Evolutionary conservation across 53 echinoderm and acorn worm genomes (phyloP).

Genomic region (Temnopleurus reevesii): DNA sequence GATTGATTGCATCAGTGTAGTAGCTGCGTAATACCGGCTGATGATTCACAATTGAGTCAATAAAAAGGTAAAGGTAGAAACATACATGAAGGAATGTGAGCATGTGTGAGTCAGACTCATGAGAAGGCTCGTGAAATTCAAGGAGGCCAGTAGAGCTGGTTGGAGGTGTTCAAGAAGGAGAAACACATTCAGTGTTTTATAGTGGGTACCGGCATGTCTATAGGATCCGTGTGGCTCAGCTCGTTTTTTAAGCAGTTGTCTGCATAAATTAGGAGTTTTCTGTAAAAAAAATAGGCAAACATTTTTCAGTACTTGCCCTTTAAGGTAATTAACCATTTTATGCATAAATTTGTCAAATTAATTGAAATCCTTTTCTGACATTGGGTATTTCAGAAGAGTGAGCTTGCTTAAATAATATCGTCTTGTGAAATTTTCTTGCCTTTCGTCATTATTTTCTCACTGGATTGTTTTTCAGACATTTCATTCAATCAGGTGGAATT

Average conservation of each 20-base stretch:
- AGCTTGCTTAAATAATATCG: too few relatives aligned
- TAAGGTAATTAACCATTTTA: too few relatives aligned
- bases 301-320: neutral
- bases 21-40: neutral
- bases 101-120: neutral
- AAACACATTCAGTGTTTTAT: neutral
- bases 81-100: constrained; percentile 33
- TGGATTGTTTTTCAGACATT: neutral
- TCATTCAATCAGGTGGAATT: neutral
- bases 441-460: neutral
- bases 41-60: constrained; percentile 37
- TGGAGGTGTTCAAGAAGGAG: neutral
- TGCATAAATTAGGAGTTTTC: neutral
- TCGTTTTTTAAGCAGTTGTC: neutral
- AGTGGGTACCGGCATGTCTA: neutral
- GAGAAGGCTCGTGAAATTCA: neutral
- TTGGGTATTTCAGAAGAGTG: too few relatives aligned
- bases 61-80: constrained; percentile 5
- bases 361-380: too few relatives aligned
- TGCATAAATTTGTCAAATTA: too few relatives aligned
- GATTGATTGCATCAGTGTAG: constrained; percentile 15
- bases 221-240: neutral
- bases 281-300: neutral
- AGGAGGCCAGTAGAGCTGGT: neutral
- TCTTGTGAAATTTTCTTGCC: neutral